Evolutionary conservation across 1,140 invertebrate genomes (phyloP), one percentile per base, ranked within the genome.

Genomic region (Aricia agestis): DNA sequence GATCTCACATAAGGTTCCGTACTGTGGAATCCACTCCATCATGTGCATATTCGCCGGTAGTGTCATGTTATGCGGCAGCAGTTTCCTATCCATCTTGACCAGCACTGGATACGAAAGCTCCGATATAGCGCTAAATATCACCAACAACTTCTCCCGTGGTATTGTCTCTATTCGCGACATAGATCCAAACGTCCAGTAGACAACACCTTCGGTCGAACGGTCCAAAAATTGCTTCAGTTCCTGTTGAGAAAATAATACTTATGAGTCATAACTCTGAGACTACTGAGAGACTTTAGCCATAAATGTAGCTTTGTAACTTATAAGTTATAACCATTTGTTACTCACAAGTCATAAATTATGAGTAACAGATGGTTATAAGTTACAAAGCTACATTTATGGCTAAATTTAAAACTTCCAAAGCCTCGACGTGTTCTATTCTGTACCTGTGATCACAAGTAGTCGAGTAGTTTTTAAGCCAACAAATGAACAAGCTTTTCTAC

Each of bases 181-280:
- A 0, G 95, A 94, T 0, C 95, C 95, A 75, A 96, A 92, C 57
- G 93, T 94, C 84, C 95, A 95, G 74, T 95, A 95, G 45, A 96
- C 93, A 1, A 94, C 93, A 1, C 95, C 95, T 58, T 94, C 81
- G 13, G 84, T 78, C 0, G 94, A 92, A 41, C 91, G 87, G 70
- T 94, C 93, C 15, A 96, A 77, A 75, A 95, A 93, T 32, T 87
- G 80, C 77, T 94, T 90, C 68, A 95, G 79, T 70, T 94, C 92
- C 91, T 93, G 71, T 32, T 45, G 15, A 67, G 68, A 72, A 18
- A 73, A 71, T 19, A 66, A 19, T 25, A 61, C n/a, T 61, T 61
- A 17, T 61, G 17, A 32, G 6, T 32, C 2, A 32, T 2, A 32
- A 32, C n/a, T n/a, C n/a, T n/a, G n/a, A n/a, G n/a, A n/a, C n/a